phyloP scores from a whole-genome alignment of 2,113 vertebrate genomes.

The Mesocricetus auratus region DNA sequence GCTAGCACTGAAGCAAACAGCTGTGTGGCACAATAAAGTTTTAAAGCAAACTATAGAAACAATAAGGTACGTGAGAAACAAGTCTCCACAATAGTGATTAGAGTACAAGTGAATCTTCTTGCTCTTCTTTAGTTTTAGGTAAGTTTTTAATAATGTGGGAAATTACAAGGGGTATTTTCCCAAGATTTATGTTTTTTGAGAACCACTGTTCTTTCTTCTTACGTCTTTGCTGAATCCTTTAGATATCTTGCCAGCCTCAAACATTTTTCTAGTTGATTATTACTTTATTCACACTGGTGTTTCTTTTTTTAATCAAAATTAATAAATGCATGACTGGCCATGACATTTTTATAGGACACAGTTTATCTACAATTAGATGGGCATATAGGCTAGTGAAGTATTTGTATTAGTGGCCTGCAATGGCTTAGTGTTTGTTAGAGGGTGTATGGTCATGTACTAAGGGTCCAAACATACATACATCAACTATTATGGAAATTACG shows the following conservation, averaged over 20 bases:
- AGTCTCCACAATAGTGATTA: conserved; percentile 21
- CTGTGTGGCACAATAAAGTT: not conserved
- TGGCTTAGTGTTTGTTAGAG: not conserved
- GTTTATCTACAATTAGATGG: not conserved
- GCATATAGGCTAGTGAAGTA: not conserved
- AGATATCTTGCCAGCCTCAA: conserved; percentile 40
- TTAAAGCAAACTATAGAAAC: conserved; percentile 43
- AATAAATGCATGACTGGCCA: conserved; percentile 42
- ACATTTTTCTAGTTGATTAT: conserved; percentile 52
- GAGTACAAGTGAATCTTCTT: not conserved
- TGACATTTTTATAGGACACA: conserved; percentile 50
- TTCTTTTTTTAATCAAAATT: conserved; percentile 63
- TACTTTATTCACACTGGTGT: not conserved
- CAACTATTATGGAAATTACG: not conserved
- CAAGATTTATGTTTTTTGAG: conserved; percentile 50
- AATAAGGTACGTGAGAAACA: not conserved
- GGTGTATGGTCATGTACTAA: not conserved
- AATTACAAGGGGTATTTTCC: not conserved
- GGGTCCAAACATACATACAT: conserved; percentile 7
- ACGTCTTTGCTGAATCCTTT: conserved; percentile 14
- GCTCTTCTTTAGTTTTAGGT: conserved; percentile 7
- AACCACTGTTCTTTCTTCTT: not conserved
- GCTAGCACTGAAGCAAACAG: not conserved
- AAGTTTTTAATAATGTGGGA: conserved; percentile 42
- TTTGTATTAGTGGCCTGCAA: not conserved